Conservation (phyloP, 37 sponge, comb jelly and placozoan genomes). For the Oopsacas minuta region DNA sequence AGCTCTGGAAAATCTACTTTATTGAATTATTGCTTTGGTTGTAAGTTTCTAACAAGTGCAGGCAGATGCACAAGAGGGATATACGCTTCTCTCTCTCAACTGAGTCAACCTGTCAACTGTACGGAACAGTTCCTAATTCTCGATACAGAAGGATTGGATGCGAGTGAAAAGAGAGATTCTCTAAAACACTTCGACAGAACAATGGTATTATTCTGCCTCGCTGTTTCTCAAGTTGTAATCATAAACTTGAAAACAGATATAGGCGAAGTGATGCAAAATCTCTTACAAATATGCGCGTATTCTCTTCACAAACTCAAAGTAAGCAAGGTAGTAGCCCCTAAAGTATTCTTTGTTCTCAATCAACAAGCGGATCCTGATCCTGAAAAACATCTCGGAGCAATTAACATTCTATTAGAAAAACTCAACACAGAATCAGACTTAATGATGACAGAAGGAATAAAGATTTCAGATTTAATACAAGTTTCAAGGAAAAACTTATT, state of each 20-base stretch:
- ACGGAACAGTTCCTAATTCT: not conserved
- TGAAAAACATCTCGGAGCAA: not conserved
- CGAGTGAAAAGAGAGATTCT: not conserved
- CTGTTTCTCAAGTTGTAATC: not conserved
- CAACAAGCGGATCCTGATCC: not conserved
- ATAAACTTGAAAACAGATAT: not conserved
- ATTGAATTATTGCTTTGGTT: not conserved
- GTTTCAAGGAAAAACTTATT: not conserved
- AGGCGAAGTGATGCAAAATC: not conserved
- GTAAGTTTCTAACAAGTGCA: conserved; percentile 1
- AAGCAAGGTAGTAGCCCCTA: not conserved
- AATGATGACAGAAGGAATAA: not conserved
- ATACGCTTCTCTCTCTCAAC: not conserved
- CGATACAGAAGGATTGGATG: not conserved
- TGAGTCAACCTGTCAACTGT: not conserved
- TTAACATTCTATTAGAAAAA: not conserved
- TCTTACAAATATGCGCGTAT: not conserved
- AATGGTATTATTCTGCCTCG: conserved; percentile 10
- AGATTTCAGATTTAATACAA: not conserved
- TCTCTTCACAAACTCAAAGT: not conserved
- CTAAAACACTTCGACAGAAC: not conserved
- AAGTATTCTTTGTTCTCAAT: conserved; percentile 16
- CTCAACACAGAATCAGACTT: not conserved
- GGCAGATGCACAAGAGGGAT: conserved; percentile 1
- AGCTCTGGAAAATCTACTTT: conserved; percentile 7